phyloP scores from a whole-genome alignment of 2,113 vertebrate species.

The Hipposideros armiger region DNA sequence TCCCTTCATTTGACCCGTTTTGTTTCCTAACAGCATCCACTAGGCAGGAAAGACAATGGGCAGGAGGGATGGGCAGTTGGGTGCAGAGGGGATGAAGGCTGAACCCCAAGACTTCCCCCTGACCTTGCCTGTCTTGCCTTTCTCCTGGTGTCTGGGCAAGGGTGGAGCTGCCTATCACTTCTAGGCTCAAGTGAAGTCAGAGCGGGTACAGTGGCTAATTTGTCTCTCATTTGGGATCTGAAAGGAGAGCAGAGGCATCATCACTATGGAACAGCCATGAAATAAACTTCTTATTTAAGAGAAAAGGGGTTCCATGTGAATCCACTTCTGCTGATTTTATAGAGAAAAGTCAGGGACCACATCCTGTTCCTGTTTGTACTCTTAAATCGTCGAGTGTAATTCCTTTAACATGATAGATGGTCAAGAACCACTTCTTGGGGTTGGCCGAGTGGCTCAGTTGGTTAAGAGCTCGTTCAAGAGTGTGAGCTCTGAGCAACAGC shows the following conservation, averaged over 20 bases:
- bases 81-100: not conserved
- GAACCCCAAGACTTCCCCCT: too few relatives aligned
- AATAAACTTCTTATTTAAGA: conserved; percentile 3
- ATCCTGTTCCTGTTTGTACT: not conserved
- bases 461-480: too few relatives aligned
- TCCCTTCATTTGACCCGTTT: conserved; percentile 31
- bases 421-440: conserved; percentile 44
- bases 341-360: not conserved
- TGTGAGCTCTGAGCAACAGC: too few relatives aligned
- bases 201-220: not conserved
- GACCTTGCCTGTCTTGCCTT: not conserved
- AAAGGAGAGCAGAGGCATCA: not conserved
- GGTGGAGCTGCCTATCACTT: not conserved
- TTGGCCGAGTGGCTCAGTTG: too few relatives aligned
- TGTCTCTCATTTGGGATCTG: not conserved
- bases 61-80: not conserved
- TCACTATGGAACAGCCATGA: not conserved
- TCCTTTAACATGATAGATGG: not conserved
- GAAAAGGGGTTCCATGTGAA: not conserved
- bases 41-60: not conserved
- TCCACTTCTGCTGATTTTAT: not conserved
- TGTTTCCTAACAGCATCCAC: not conserved
- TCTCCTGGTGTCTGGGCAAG: not conserved
- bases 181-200: not conserved
- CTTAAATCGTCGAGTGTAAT: conserved; percentile 3